These are phyloP conservation scores for Andricus curvator DNA, from an alignment of 2,888 invertebrate genomes.

Conservation along the genomic window DNA sequence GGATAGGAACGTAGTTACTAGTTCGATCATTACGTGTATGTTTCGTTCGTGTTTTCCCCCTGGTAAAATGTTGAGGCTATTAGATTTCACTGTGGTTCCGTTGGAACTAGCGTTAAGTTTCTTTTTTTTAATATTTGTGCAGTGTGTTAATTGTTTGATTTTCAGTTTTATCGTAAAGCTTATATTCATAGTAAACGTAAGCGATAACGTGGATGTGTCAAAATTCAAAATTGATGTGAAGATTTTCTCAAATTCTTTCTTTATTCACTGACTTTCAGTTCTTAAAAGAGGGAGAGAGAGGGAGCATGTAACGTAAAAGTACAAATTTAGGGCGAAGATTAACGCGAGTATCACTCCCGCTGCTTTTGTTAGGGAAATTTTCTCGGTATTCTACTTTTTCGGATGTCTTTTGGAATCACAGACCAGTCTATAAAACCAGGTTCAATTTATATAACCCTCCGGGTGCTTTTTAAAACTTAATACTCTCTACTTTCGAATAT, in stretches of 20 bases:
- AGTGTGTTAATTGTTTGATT: slow-evolving; percentile 62
- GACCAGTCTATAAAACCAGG: slow-evolving; percentile 14
- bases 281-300: slow-evolving; percentile 68
- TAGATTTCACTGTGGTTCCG: slow-evolving; percentile 71
- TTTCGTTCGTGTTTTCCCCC: slow-evolving; percentile 77
- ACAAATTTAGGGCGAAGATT: slow-evolving; percentile 43
- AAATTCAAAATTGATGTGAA: slow-evolving; percentile 77
- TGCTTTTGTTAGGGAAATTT: slow-evolving; percentile 30
- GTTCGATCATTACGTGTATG: slow-evolving; percentile 74
- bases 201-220: slow-evolving; percentile 71
- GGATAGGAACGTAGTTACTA: slow-evolving; percentile 73
- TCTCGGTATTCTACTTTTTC: slow-evolving; percentile 35
- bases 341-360: slow-evolving; percentile 19
- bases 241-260: slow-evolving; percentile 71
- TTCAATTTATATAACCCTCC: slow-evolving; percentile 21
- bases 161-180: slow-evolving; percentile 59
- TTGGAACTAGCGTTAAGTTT: slow-evolving; percentile 72
- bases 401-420: slow-evolving; percentile 34
- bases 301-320: slow-evolving; percentile 69
- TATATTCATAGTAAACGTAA: slow-evolving; percentile 66
- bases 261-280: slow-evolving; percentile 72
- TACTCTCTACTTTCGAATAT: slow-evolving; percentile 20
- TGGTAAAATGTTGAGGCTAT: slow-evolving; percentile 77
- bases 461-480: background rate
- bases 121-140: slow-evolving; percentile 61